These are phyloP conservation scores for Psephotus haematonotus DNA, from an alignment of 2,113 vertebrate species.

Conservation along the genomic window DNA sequence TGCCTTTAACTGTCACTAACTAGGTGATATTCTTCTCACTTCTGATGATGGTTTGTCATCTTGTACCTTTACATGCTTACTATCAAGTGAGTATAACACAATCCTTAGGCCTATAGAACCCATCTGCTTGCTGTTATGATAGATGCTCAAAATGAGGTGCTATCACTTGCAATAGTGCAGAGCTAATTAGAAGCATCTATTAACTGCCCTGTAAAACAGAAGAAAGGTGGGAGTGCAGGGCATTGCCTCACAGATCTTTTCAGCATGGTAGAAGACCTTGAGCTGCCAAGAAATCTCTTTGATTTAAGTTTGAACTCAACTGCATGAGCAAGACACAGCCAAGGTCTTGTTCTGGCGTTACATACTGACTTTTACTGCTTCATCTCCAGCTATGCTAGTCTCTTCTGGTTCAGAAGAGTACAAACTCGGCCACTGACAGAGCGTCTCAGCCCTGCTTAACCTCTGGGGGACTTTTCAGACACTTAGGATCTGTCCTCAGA, in stretches of 20 bases:
- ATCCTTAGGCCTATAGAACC: background rate
- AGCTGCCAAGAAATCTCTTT: background rate
- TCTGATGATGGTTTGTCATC: background rate
- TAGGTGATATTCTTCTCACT: background rate
- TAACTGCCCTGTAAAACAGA: background rate
- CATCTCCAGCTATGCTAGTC: background rate
- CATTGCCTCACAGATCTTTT: background rate
- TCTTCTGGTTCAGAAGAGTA: background rate
- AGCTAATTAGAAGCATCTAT: background rate
- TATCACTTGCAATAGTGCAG: background rate
- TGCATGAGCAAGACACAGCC: background rate
- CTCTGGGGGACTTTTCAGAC: background rate
- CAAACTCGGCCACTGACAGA: background rate
- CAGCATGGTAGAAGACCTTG: background rate
- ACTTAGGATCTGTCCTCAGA: background rate
- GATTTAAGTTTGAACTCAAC: background rate
- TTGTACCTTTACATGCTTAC: background rate
- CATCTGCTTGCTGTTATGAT: background rate
- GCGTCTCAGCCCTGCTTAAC: background rate
- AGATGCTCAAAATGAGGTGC: background rate
- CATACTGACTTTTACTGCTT: background rate
- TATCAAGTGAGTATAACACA: background rate
- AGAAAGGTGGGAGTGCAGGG: background rate
- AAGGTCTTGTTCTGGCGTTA: background rate
- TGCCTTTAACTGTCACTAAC: background rate